Conservation (phyloP, 2,888 invertebrate genomes). For the Dromius quadrimaculatus region DNA sequence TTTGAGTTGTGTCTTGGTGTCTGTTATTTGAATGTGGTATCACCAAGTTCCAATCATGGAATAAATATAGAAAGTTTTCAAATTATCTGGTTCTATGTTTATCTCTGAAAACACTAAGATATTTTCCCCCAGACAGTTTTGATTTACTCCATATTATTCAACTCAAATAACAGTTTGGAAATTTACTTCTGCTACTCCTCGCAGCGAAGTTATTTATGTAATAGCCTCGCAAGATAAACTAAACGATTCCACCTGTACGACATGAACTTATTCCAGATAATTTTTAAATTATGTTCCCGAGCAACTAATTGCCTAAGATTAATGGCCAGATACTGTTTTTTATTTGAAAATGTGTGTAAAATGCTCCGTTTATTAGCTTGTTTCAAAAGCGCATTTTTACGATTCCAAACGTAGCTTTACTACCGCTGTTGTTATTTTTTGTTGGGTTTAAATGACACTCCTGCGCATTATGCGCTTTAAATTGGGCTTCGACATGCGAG, state of each 20-base stretch:
- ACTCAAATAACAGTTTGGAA: constrained; percentile 3
- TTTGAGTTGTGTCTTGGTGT: no score
- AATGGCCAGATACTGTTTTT: constrained; percentile 39
- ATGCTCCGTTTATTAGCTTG: constrained; percentile 41
- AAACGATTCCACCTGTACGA: constrained; percentile 29
- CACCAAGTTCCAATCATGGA: no score
- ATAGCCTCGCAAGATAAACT: constrained; percentile 40
- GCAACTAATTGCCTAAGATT: constrained; percentile 45
- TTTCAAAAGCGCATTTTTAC: constrained; percentile 36
- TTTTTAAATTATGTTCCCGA: constrained; percentile 43
- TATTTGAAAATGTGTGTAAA: constrained; percentile 46
- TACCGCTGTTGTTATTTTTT: constrained; percentile 19
- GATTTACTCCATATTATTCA: constrained; percentile 14
- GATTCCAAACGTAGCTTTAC: constrained; percentile 16
- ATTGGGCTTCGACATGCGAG: constrained; percentile 31
- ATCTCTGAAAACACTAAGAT: constrained; percentile 1
- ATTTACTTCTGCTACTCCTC: constrained; percentile 18
- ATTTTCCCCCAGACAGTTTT: constrained; percentile 12
- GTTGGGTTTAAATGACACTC: constrained; percentile 42
- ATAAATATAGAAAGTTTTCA: no score
- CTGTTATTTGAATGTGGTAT: no score
- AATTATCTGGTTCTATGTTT: no score
- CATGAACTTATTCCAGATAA: constrained; percentile 42
- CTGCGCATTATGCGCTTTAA: constrained; percentile 20
- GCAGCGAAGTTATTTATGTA: constrained; percentile 42